A percentile compares a stretch with the other conserved stretches of the same genome.
Evolutionary conservation across 2,888 invertebrate species (phyloP).

Genomic region (Cecidostiba fungosa): DNA sequence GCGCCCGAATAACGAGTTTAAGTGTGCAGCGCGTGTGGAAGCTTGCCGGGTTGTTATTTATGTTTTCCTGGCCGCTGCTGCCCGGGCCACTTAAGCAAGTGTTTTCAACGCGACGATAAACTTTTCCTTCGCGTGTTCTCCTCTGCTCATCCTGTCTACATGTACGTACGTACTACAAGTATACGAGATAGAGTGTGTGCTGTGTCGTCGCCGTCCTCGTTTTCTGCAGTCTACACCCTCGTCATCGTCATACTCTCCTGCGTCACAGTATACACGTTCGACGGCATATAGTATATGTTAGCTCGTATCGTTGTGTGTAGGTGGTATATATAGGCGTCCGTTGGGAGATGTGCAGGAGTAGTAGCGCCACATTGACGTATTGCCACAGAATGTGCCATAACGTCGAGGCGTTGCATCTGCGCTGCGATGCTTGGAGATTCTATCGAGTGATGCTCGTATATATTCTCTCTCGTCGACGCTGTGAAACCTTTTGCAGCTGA

Average conservation of each 20-base stretch:
- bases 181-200: neutral
- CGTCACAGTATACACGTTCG: slow-evolving; percentile 14
- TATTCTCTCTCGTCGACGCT: no score
- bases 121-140: slow-evolving; percentile 38
- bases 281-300: neutral
- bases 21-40: neutral
- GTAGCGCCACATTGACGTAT: slow-evolving; percentile 6
- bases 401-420: neutral
- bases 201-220: slow-evolving; percentile 43
- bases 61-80: slow-evolving; percentile 38
- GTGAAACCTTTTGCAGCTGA: no score
- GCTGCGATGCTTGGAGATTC: neutral
- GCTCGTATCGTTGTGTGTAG: neutral
- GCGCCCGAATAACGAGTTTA: slow-evolving; percentile 10
- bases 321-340: neutral
- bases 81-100: slow-evolving; percentile 45
- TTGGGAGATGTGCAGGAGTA: neutral
- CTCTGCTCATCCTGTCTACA: neutral
- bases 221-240: slow-evolving; percentile 39
- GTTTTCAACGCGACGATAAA: slow-evolving; percentile 47
- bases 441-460: neutral
- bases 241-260: slow-evolving; percentile 34
- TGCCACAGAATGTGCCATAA: slow-evolving; percentile 35
- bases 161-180: neutral
- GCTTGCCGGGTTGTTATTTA: slow-evolving; percentile 43